These are phyloP conservation scores for Tipula confusa DNA, from an alignment of 2,888 invertebrate species.

Conservation along the genomic window DNA sequence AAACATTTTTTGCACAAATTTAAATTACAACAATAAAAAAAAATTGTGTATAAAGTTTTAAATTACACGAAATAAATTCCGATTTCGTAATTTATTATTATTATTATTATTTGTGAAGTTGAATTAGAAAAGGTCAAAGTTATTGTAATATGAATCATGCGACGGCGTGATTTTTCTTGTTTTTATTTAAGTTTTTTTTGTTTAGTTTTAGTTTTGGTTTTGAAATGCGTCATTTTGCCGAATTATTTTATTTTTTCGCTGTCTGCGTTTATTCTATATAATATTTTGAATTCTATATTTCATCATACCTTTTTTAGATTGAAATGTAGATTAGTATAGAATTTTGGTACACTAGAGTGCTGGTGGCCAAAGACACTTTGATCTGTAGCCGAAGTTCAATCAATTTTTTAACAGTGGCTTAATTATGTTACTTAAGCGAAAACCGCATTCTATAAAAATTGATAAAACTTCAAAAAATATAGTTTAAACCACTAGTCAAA, in stretches of 20 bases:
- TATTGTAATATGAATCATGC: slow-evolving; percentile 12
- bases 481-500: too few species aligned
- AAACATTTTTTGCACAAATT: slow-evolving; percentile 15
- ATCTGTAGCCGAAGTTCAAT: too few species aligned
- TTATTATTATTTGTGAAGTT: background rate
- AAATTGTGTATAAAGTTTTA: background rate
- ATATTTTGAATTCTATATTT: background rate
- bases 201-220: background rate
- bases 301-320: background rate
- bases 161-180: background rate
- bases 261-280: background rate
- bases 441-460: too few species aligned
- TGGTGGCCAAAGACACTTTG: too few species aligned
- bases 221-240: background rate
- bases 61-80: slow-evolving; percentile 25
- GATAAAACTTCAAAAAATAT: too few species aligned
- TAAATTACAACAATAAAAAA: background rate
- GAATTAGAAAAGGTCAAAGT: slow-evolving; percentile 25
- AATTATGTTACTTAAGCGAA: too few species aligned
- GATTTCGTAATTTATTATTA: slow-evolving; percentile 13
- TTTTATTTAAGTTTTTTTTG: background rate
- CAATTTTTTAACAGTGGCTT: too few species aligned
- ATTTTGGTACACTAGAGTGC: background rate
- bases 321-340: background rate
- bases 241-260: background rate